These are phyloP conservation scores for Coelopa pilipes DNA, from an alignment of 2,888 invertebrate genomes.

Conservation along the genomic window DNA sequence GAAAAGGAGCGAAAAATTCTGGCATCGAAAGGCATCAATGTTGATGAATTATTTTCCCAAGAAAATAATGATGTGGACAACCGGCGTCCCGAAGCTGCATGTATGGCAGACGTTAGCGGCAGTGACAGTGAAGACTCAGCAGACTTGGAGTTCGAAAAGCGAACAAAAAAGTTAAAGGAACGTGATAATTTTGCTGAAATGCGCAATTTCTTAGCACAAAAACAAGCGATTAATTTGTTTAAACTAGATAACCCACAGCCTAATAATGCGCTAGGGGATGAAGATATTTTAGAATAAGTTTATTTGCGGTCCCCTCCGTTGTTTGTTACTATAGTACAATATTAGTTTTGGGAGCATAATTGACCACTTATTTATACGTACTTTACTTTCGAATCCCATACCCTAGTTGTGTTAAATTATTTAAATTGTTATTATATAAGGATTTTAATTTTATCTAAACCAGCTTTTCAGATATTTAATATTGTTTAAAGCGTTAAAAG, in stretches of 20 bases:
- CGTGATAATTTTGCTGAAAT: constrained; percentile 65
- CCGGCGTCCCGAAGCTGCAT: constrained; percentile 41
- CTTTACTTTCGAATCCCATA: no score
- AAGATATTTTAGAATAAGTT: constrained; percentile 57
- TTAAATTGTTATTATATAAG: no score
- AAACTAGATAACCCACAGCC: constrained; percentile 49
- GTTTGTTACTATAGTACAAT: no score
- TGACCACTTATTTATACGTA: no score
- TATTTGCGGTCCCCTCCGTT: no score
- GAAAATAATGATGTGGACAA: constrained; percentile 38
- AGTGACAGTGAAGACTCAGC: constrained; percentile 53
- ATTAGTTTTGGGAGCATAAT: no score
- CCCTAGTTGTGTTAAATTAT: no score
- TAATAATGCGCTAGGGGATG: constrained; percentile 46
- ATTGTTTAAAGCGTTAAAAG: no score
- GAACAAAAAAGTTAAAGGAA: constrained; percentile 56
- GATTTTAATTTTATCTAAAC: no score
- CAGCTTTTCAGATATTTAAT: no score
- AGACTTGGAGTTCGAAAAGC: constrained; percentile 52
- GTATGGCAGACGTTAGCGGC: constrained; percentile 38
- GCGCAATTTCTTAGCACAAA: constrained; percentile 64
- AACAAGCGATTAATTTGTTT: constrained; percentile 63
- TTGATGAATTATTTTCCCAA: constrained; percentile 59
- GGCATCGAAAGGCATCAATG: constrained; percentile 63
- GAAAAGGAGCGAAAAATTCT: constrained; percentile 63